Evolutionary conservation across 2,113 vertebrate species (phyloP).

Genomic region (Corythornis madagascariensis): DNA sequence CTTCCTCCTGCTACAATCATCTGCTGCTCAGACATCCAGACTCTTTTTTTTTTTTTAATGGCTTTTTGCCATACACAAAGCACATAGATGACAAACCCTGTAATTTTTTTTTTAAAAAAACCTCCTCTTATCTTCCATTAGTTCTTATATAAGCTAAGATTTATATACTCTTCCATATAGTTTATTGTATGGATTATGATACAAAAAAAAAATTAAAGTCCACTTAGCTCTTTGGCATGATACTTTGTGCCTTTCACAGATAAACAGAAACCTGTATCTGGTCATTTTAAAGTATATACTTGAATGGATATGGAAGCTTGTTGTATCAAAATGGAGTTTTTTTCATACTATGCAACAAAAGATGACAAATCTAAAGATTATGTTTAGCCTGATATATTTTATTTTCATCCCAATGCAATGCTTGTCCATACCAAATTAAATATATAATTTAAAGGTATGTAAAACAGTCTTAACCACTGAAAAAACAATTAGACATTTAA

Average conservation of each 20-base stretch:
- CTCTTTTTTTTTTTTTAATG: not conserved
- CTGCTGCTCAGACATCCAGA: slow-evolving; percentile 50
- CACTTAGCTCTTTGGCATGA: not conserved
- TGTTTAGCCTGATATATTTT: not conserved
- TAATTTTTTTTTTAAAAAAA: not conserved
- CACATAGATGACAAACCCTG: not conserved
- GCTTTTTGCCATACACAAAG: slow-evolving; percentile 19
- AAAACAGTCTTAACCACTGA: not conserved
- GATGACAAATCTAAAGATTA: not conserved
- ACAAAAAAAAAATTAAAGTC: not conserved
- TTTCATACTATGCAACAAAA: not conserved
- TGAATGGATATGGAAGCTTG: not conserved
- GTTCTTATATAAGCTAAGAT: not conserved
- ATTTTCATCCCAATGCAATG: not conserved
- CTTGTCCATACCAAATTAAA: not conserved
- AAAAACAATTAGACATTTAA: not conserved
- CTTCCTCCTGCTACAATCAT: slow-evolving; percentile 58
- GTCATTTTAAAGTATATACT: not conserved
- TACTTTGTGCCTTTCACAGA: not conserved
- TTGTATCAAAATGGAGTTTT: not conserved
- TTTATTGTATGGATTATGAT: not conserved
- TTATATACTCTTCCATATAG: not conserved
- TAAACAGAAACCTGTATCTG: not conserved
- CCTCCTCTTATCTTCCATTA: not conserved
- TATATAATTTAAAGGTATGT: not conserved